A percentile compares a stretch with the other conserved stretches of the same genome.
phyloP scores from a whole-genome alignment of 2,113 vertebrate genomes.

The Garra rufa region DNA sequence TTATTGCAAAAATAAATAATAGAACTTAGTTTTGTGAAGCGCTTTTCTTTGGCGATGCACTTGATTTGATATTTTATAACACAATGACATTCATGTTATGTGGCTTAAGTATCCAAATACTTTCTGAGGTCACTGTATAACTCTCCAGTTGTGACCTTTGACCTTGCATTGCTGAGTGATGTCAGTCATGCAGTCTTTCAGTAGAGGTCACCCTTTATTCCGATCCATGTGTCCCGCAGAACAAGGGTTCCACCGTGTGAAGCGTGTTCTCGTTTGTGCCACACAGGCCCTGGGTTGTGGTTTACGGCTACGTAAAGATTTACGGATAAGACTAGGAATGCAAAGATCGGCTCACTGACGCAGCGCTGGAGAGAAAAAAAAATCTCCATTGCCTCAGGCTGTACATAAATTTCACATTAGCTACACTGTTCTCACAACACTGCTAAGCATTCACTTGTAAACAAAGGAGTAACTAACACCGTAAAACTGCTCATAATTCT shows the following conservation, averaged over 20 bases:
- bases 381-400: neutral
- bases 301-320: conserved; percentile 16
- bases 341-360: conserved; percentile 14
- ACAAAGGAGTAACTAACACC: neutral
- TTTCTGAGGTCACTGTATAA: neutral
- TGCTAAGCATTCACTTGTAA: conserved; percentile 8
- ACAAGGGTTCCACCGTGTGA: neutral
- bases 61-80: neutral
- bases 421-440: conserved; percentile 24
- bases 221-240: neutral
- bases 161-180: neutral
- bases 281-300: neutral
- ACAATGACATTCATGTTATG: neutral
- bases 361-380: neutral
- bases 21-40: neutral
- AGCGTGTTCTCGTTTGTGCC: neutral
- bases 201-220: conserved; percentile 23
- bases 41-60: neutral
- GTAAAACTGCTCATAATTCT: neutral
- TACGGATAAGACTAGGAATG: neutral
- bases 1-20: neutral
- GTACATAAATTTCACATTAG: conserved; percentile 27
- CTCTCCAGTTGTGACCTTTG: neutral
- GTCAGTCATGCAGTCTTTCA: conserved; percentile 10
- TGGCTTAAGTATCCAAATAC: neutral